Evolutionary conservation across 2,888 invertebrate species (phyloP).

Genomic region (Andrena marginata): DNA sequence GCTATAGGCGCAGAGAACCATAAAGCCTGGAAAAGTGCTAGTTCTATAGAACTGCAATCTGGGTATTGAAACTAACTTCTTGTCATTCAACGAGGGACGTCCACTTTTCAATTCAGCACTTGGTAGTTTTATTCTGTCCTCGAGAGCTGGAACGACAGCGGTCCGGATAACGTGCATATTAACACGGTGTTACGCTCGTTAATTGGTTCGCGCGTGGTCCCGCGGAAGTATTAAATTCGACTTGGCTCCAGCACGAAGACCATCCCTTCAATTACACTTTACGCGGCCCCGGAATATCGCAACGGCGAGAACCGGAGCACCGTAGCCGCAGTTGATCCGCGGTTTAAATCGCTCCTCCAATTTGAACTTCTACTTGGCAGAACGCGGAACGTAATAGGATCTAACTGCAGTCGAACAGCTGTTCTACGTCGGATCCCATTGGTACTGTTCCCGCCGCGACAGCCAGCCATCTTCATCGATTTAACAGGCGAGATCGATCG

Average conservation of each 20-base stretch:
- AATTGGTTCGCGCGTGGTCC: constrained; percentile 23
- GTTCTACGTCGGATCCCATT: constrained; percentile 15
- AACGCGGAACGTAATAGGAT: constrained; percentile 31
- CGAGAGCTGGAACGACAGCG: not conserved
- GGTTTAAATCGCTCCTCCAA: constrained; percentile 30
- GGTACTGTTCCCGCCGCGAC: constrained; percentile 16
- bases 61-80: no score
- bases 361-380: constrained; percentile 36
- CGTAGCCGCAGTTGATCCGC: constrained; percentile 26
- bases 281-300: constrained; percentile 16
- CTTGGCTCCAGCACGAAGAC: constrained; percentile 11
- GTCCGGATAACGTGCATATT: not conserved
- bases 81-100: no score
- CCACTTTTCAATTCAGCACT: no score
- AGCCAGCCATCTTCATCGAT: not conserved
- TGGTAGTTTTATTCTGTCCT: no score
- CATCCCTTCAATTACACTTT: constrained; percentile 42
- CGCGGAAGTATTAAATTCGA: constrained; percentile 36
- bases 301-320: constrained; percentile 21
- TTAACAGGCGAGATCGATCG: not conserved
- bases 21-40: no score
- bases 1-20: no score
- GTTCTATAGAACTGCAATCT: no score
- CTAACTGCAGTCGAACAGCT: not conserved
- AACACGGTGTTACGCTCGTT: not conserved